Evolutionary conservation across 2,888 invertebrate species (phyloP).

Genomic region (Idaea straminata): DNA sequence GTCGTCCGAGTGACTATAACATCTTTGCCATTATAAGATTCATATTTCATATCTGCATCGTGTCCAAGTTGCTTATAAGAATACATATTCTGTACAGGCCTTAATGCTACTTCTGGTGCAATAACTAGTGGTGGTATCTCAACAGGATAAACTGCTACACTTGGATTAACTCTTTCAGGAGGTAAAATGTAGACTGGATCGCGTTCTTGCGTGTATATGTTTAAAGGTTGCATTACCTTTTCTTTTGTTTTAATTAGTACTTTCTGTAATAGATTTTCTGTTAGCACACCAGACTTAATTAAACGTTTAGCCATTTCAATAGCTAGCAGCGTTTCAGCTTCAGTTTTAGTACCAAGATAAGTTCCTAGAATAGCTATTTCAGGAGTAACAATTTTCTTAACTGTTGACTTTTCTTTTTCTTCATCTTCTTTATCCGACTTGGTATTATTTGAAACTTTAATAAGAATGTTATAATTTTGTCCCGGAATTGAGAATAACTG

Average conservation of each 20-base stretch:
- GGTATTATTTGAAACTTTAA: slow-evolving; percentile 32
- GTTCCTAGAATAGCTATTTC: slow-evolving; percentile 31
- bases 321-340: slow-evolving; percentile 34
- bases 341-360: slow-evolving; percentile 37
- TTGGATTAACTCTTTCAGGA: background rate
- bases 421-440: slow-evolving; percentile 13
- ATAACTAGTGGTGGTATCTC: slow-evolving; percentile 13
- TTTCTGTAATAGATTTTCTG: slow-evolving; percentile 17
- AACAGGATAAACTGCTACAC: slow-evolving; percentile 7
- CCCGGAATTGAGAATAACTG: slow-evolving; percentile 39
- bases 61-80: slow-evolving; percentile 38
- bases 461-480: slow-evolving; percentile 30
- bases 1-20: slow-evolving; percentile 33
- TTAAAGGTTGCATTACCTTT: background rate
- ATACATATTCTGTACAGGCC: slow-evolving; percentile 30
- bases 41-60: slow-evolving; percentile 34
- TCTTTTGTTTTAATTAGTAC: slow-evolving; percentile 4
- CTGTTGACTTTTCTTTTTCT: slow-evolving; percentile 5
- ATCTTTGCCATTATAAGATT: slow-evolving; percentile 32
- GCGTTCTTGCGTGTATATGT: background rate
- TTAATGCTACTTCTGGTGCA: slow-evolving; percentile 14
- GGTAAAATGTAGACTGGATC: slow-evolving; percentile 7
- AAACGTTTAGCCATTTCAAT: slow-evolving; percentile 36
- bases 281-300: slow-evolving; percentile 35
- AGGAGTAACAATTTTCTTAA: slow-evolving; percentile 21